These are phyloP conservation scores for Gasteruption jaculator DNA, from an alignment of 2,888 invertebrate genomes.

Conservation along the genomic window DNA sequence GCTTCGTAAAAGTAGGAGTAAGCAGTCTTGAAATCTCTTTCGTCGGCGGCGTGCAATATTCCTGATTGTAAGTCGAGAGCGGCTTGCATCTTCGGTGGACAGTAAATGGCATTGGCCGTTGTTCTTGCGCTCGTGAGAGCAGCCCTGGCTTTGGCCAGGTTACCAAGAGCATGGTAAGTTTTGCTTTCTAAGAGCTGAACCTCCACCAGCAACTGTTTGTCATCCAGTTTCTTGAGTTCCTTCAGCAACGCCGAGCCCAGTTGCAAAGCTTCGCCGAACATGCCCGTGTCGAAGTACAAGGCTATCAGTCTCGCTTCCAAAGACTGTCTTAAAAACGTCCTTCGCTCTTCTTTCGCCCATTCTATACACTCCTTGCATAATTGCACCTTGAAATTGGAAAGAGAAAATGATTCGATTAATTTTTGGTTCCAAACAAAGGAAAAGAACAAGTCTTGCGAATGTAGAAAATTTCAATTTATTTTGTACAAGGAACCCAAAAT, in stretches of 20 bases:
- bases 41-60: slow-evolving; percentile 98
- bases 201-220: slow-evolving; percentile 97
- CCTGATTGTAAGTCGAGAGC: slow-evolving; percentile 96
- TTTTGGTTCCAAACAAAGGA: too few relatives aligned
- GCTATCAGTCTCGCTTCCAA: slow-evolving; percentile 93
- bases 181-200: slow-evolving; percentile 97
- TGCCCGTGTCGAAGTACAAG: slow-evolving; percentile 87
- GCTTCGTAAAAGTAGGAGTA: slow-evolving; percentile 99
- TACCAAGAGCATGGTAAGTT: slow-evolving; percentile 95
- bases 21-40: slow-evolving; percentile 98
- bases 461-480: too few relatives aligned
- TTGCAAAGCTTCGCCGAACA: slow-evolving; percentile 81
- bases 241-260: slow-evolving; percentile 82
- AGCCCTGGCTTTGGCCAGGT: slow-evolving; percentile 93
- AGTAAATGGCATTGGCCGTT: slow-evolving; percentile 99
- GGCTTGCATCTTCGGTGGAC: slow-evolving; percentile 97
- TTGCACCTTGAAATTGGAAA: slow-evolving; percentile 57
- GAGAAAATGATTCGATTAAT: background rate
- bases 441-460: too few relatives aligned
- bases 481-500: too few relatives aligned
- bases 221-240: slow-evolving; percentile 98
- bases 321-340: slow-evolving; percentile 95
- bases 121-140: slow-evolving; percentile 97
- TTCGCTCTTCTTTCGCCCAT: slow-evolving; percentile 97
- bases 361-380: slow-evolving; percentile 97